phyloP scores from a whole-genome alignment of 2,797 vertebrate species.

The Sebastolobus alascanus region DNA sequence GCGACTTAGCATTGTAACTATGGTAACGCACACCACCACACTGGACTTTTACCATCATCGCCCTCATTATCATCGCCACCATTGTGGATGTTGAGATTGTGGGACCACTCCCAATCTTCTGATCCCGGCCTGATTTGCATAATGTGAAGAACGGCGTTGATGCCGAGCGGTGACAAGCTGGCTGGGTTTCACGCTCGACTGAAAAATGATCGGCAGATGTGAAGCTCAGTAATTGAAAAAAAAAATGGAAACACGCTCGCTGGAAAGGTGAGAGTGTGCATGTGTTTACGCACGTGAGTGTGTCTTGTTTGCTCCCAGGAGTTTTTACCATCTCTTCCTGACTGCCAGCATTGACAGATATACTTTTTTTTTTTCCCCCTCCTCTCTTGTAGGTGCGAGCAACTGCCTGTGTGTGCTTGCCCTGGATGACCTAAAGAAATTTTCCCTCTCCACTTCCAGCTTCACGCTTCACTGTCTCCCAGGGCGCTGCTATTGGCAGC shows the following conservation, averaged over 20 bases:
- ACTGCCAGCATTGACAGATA: slow-evolving; percentile 25
- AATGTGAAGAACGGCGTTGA: slow-evolving; percentile 18
- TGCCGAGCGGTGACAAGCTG: slow-evolving; percentile 5
- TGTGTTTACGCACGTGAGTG: background rate
- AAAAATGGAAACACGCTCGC: slow-evolving; percentile 6
- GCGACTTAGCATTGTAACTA: slow-evolving; percentile 42
- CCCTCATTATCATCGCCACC: slow-evolving; percentile 2
- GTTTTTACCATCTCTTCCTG: slow-evolving; percentile 17
- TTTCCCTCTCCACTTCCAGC: slow-evolving; percentile 27
- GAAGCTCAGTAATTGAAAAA: slow-evolving; percentile 22
- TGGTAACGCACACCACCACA: slow-evolving; percentile 25
- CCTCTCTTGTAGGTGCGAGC: slow-evolving; percentile 2
- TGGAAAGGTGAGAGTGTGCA: slow-evolving; percentile 2
- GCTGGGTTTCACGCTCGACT: slow-evolving; percentile 19
- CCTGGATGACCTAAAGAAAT: slow-evolving; percentile 43
- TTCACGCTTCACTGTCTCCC: slow-evolving; percentile 43
- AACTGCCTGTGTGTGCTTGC: slow-evolving; percentile 25
- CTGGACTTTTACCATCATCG: slow-evolving; percentile 4
- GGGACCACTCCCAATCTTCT: slow-evolving; percentile 10
- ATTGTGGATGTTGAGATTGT: background rate
- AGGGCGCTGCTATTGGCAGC: slow-evolving; percentile 18
- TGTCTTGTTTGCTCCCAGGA: slow-evolving; percentile 34
- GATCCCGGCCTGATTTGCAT: slow-evolving; percentile 35
- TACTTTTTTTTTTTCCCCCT: background rate
- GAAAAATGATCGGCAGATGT: slow-evolving; percentile 35